Percentiles rank a stretch among this genome's conserved stretches.
These are phyloP conservation scores for Allophyes oxyacanthae DNA, from an alignment of 2,888 invertebrate genomes.

Conservation along the genomic window DNA sequence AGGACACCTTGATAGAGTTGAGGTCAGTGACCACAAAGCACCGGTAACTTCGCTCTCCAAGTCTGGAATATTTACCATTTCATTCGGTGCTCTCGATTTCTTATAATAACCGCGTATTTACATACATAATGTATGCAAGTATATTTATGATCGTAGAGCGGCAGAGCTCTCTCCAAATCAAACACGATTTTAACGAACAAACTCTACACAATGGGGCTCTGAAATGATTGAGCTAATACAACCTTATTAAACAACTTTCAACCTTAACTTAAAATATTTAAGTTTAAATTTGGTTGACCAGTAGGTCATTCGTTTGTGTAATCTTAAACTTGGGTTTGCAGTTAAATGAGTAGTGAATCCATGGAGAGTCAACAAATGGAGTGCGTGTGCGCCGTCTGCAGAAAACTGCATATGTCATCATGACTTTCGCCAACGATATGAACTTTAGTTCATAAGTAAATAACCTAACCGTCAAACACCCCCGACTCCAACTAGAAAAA, in stretches of 20 bases:
- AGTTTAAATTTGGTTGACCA: conserved; percentile 7
- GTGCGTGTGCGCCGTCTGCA: background rate
- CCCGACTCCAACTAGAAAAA: no score
- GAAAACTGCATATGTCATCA: background rate
- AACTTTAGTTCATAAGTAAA: no score
- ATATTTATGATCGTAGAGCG: conserved; percentile 19
- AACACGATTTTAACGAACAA: conserved; percentile 49
- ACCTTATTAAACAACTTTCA: conserved; percentile 13
- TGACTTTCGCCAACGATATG: no score
- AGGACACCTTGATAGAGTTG: no score
- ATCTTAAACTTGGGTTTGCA: conserved; percentile 20
- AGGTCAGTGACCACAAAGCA: conserved; percentile 13
- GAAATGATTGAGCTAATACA: conserved; percentile 45
- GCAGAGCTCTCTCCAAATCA: conserved; percentile 52
- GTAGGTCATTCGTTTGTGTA: background rate
- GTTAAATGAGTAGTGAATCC: conserved; percentile 9
- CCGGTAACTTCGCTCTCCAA: conserved; percentile 12
- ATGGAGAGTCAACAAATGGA: conserved; percentile 19
- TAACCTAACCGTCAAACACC: no score
- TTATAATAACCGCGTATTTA: conserved; percentile 6
- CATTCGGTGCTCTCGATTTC: conserved; percentile 28
- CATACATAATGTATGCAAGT: conserved; percentile 45
- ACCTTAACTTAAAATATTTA: conserved; percentile 17
- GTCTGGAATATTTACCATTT: conserved; percentile 7
- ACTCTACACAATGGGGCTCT: conserved; percentile 48